Conservation (phyloP, 2,113 vertebrate species). For the Tetraodon nigroviridis region DNA sequence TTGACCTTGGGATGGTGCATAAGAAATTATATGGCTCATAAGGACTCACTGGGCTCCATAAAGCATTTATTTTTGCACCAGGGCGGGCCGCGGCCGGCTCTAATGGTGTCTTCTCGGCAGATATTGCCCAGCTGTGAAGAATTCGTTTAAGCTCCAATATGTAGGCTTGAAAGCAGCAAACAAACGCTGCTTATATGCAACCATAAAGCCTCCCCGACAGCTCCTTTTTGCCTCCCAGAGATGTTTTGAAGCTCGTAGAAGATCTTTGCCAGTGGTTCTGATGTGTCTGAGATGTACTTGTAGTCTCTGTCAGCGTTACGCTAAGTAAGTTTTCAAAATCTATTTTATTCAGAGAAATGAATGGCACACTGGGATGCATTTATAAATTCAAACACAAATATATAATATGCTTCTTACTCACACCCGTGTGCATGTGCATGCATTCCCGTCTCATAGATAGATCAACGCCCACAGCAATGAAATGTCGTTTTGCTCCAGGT, state of each 20-base stretch:
- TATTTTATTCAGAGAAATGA: too few species aligned
- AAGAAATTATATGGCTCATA: slow-evolving; percentile 6
- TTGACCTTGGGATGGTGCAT: slow-evolving; percentile 22
- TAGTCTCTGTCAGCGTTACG: too few species aligned
- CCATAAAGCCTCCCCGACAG: too few species aligned
- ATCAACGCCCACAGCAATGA: slow-evolving; percentile 9
- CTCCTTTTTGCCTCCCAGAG: too few species aligned
- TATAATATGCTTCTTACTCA: background rate
- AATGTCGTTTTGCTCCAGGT: slow-evolving; percentile 35
- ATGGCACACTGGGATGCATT: too few species aligned
- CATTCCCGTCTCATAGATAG: background rate
- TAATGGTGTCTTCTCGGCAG: background rate
- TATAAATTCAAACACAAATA: background rate
- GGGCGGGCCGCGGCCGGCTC: background rate
- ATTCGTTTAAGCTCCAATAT: background rate
- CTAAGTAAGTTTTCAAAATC: too few species aligned
- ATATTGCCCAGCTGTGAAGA: background rate
- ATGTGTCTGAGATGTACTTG: too few species aligned
- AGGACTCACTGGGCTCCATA: background rate
- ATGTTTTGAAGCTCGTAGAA: too few species aligned
- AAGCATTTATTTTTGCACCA: background rate
- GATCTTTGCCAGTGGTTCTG: too few species aligned
- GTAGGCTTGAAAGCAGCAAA: too few species aligned
- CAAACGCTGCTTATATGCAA: too few species aligned
- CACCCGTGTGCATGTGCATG: background rate